Base-by-base conservation (phyloP, 2,888 invertebrate species). In the Eupithecia vulgata region DNA sequence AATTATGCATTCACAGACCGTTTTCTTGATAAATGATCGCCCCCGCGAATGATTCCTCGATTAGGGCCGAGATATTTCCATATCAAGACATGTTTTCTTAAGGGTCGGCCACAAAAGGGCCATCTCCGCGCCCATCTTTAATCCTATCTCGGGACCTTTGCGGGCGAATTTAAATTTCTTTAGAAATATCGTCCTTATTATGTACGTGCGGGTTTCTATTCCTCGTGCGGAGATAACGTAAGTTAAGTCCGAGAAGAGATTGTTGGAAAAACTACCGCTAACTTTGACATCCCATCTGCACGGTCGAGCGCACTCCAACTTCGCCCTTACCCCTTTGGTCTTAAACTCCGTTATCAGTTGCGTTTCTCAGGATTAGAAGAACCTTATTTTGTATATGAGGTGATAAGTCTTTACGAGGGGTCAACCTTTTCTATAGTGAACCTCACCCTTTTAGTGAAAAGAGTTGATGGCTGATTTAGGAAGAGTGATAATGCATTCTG, bases 371-470 rank as follows among this genome's bases (percentile, higher is more conserved):
- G 93, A 94, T 94, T 94, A 94, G 91, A 89, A 89, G 84, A 91
- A 91, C 94, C 92, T 94, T 94, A 94, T 93, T 94, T 94, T 94
- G 94, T 94, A 93, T 93, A 93, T 93, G 93, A 94, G 91, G 94
- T 94, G 94, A 94, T 94, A 94, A 94, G 94, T 94, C 94, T 94
- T 94, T 94, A 94, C 93, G 94, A 94, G 92, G 94, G 94, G 94
- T 94, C 94, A 94, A 94, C 94, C 94, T 93, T 94, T 94, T 94
- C 94, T 93, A 93, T 94, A 89, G 93, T 90, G 89, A 86, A 87
- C 89, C 88, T 93, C 91, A 94, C 94, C 94, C 94, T 94, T 94
- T 94, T 93, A 94, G 94, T 94, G 94, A 94, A 94, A 94, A 94
- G 94, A 94, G 93, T 93, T 94, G 94, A 94, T 94, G 93, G 94